A percentile compares a stretch with the other conserved stretches of the same genome.
Evolutionary conservation across 2,888 invertebrate species (phyloP).

Genomic region (Cepaea hortensis): DNA sequence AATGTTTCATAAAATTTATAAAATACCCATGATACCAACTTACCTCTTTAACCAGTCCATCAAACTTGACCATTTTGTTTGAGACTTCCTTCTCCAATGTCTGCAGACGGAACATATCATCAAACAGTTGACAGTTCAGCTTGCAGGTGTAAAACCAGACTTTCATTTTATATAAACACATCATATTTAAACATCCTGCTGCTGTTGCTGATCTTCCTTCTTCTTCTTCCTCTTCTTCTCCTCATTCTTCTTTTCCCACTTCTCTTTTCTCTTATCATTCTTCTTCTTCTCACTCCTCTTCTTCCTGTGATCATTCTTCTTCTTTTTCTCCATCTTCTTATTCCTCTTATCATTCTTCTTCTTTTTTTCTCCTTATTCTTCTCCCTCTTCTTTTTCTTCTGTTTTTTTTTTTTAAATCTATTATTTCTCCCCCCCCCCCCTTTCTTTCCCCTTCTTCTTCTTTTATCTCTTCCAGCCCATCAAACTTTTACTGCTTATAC

Average conservation of each 20-base stretch:
- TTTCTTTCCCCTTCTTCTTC: neutral
- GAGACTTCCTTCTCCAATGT: slow-evolving; percentile 41
- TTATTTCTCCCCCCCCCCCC: too few species aligned
- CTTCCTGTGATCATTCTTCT: too few species aligned
- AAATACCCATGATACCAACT: neutral
- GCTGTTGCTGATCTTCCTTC: too few species aligned
- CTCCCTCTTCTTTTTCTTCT: too few species aligned
- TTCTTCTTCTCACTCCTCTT: neutral
- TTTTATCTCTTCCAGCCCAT: neutral
- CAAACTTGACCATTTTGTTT: slow-evolving; percentile 48
- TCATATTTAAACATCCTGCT: too few species aligned
- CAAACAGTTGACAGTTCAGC: neutral
- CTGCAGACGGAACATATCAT: neutral
- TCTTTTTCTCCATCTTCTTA: neutral
- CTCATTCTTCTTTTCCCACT: neutral
- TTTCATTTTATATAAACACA: too few species aligned
- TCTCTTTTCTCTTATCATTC: neutral
- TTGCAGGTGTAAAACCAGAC: too few species aligned
- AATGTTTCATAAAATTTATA: neutral
- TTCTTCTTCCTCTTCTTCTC: neutral
- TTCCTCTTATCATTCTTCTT: neutral
- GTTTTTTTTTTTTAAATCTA: too few species aligned
- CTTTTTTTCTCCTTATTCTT: neutral
- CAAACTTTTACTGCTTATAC: neutral
- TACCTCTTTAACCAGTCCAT: slow-evolving; percentile 43